These are phyloP conservation scores for Rhadinocentrus ornatus DNA, from an alignment of 2,797 vertebrate species.

Conservation along the genomic window DNA sequence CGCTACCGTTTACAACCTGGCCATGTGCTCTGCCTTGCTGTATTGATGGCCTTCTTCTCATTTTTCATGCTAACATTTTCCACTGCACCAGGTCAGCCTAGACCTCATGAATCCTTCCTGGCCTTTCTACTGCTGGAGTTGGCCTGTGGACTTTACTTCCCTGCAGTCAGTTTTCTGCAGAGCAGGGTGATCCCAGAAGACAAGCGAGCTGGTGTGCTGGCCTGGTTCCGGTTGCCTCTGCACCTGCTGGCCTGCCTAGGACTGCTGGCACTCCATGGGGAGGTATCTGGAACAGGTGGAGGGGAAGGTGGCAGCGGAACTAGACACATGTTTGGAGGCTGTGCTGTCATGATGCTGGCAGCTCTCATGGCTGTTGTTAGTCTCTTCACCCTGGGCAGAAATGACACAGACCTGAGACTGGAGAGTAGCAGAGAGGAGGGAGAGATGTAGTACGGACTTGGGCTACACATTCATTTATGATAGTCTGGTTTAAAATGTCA, in stretches of 20 bases:
- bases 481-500: slow-evolving; percentile 26
- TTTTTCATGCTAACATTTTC: slow-evolving; percentile 94
- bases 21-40: slow-evolving; percentile 89
- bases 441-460: slow-evolving; percentile 58
- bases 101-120: slow-evolving; percentile 89
- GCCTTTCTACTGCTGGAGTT: slow-evolving; percentile 92
- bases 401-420: slow-evolving; percentile 87
- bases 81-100: slow-evolving; percentile 88
- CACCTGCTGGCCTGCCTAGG: slow-evolving; percentile 91
- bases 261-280: slow-evolving; percentile 89
- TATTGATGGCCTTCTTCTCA: slow-evolving; percentile 92
- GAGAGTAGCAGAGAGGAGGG: slow-evolving; percentile 79
- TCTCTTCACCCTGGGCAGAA: slow-evolving; percentile 89
- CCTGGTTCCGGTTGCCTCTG: slow-evolving; percentile 92
- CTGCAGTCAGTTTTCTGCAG: slow-evolving; percentile 91
- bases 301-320: slow-evolving; percentile 89
- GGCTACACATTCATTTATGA: slow-evolving; percentile 1
- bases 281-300: slow-evolving; percentile 88
- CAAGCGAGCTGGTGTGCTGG: slow-evolving; percentile 86
- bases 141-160: slow-evolving; percentile 93
- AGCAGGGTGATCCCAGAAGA: slow-evolving; percentile 90
- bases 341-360: slow-evolving; percentile 88
- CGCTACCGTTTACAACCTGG: slow-evolving; percentile 90
- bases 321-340: slow-evolving; percentile 91
- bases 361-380: slow-evolving; percentile 90